A percentile compares a stretch with the other conserved stretches of the same genome.
phyloP scores from a whole-genome alignment of 2,113 vertebrate species.

The Anhinga rufa region DNA sequence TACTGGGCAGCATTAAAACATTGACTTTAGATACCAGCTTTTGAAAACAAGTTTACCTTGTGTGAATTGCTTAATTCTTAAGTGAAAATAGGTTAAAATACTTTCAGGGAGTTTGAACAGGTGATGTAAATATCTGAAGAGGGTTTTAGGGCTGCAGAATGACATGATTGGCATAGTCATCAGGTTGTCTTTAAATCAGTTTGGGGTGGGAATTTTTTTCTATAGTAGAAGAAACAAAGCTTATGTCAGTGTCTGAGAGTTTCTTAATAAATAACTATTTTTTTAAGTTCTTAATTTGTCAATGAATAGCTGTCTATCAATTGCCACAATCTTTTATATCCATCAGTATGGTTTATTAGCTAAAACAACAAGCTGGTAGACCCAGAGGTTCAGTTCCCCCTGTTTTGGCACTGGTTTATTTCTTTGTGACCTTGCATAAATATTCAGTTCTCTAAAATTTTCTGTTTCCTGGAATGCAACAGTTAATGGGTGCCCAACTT shows the following conservation, averaged over 20 bases:
- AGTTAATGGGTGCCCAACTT: background rate
- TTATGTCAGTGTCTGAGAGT: background rate
- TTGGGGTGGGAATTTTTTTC: background rate
- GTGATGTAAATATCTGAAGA: background rate
- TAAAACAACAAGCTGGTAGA: background rate
- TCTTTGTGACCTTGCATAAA: background rate
- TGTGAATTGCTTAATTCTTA: background rate
- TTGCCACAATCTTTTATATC: background rate
- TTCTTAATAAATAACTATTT: background rate
- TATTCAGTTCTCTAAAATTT: background rate
- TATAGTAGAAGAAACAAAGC: background rate
- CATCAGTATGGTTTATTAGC: background rate
- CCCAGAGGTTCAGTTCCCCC: background rate
- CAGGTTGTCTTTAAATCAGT: background rate
- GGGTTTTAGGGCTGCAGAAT: background rate
- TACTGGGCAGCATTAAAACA: background rate
- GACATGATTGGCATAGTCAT: background rate
- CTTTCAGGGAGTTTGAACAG: background rate
- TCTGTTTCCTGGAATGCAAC: background rate
- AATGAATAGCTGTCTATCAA: background rate
- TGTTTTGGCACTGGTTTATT: background rate
- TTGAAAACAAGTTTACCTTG: background rate
- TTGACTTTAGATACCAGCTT: background rate
- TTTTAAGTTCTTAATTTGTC: background rate
- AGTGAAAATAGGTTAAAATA: background rate